Evolutionary conservation across 2,797 vertebrate species (phyloP).

Genomic region (Schizothorax lantsangensis): DNA sequence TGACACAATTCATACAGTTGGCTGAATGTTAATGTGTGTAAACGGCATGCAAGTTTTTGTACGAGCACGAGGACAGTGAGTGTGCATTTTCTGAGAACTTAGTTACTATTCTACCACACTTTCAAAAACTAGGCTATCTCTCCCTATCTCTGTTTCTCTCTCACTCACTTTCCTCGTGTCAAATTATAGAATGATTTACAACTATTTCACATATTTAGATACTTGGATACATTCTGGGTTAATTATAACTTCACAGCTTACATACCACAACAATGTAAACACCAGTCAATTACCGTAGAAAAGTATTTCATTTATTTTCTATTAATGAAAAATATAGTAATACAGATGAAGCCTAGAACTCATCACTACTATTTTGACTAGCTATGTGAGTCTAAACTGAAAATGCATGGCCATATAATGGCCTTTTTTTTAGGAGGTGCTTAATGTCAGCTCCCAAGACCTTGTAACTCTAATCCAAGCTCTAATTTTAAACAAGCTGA

Average conservation of each 20-base stretch:
- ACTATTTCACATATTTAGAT: conserved; percentile 6
- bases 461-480: conserved; percentile 15
- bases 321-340: background rate
- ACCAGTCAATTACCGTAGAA: background rate
- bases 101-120: conserved; percentile 2
- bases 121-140: conserved; percentile 2
- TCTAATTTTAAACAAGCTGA: conserved; percentile 15
- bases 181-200: background rate
- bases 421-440: background rate
- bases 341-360: background rate
- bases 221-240: background rate
- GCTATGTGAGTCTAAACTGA: background rate
- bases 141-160: conserved; percentile 21
- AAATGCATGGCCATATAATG: background rate
- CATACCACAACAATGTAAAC: background rate
- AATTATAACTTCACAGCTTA: background rate
- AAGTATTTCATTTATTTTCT: background rate
- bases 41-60: background rate
- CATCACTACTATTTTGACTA: background rate
- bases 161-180: background rate
- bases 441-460: background rate
- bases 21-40: background rate
- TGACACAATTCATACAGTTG: background rate
- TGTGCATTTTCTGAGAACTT: conserved; percentile 10
- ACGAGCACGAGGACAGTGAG: background rate